Evolutionary conservation across 2,797 vertebrate species (phyloP), one percentile per base, ranked within the genome.

Genomic region (Limosa lapponica): DNA sequence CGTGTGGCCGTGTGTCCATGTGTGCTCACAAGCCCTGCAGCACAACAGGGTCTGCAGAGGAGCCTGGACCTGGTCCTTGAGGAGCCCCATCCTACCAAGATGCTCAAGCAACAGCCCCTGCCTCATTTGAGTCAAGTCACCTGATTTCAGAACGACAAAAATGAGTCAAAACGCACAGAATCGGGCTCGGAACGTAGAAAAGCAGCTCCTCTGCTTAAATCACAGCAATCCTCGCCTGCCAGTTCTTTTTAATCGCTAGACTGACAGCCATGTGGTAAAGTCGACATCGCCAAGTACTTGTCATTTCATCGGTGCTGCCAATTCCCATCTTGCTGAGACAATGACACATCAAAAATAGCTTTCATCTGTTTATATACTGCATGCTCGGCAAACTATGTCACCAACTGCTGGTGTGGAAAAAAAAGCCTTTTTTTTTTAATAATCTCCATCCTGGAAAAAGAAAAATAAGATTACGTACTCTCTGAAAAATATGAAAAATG

Each of bases 331-430:
- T 86, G 88, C 94, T 95, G 94, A 96, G 94, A 96, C 96, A 96
- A 96, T 95, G 95, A 96, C 95, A 95, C 96, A 96, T 96, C 94
- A 96, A 92, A 96, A 95, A 96, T 95, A 96, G 94, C 90, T 89
- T 93, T 96, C 94, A 90, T 96, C 94, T 95, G 95, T 96, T 96
- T 97, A 95, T 91, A 95, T 78, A 84, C 90, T 82, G 95, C 95
- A 89, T 95, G 90, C 93, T 95, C 82, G 61, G 90, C 87, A 91
- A 96, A 93, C 94, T 90, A 92, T 96, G 96, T 95, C 94, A 95
- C 90, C 93, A 96, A 94, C 91, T 93, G 93, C 96, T 95, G 86
- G 82, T 93, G 85, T 49, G 54, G 82, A 41, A 77, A 69, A 70
- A 70, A 73, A 48, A 41, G 2, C 1, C 12, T 49, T 83, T 91